Percentiles rank a stretch among this genome's conserved stretches.
These are phyloP conservation scores for Acanthiza pusilla DNA, from an alignment of 2,797 vertebrate species.

Conservation along the genomic window DNA sequence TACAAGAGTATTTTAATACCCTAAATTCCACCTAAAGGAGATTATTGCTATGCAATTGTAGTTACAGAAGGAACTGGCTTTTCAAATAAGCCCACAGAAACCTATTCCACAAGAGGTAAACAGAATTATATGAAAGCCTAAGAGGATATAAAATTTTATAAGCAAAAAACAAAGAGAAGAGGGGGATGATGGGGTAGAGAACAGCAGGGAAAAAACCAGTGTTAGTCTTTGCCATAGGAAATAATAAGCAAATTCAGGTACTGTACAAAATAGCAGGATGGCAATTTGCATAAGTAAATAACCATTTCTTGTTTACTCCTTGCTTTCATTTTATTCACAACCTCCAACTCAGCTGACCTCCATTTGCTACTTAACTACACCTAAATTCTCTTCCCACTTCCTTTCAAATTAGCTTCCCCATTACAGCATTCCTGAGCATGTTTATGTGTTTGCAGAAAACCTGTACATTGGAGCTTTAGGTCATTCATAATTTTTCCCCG, in stretches of 20 bases:
- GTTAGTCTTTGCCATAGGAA: background rate
- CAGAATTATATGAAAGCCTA: background rate
- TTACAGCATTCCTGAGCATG: background rate
- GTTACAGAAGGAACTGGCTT: background rate
- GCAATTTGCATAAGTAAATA: slow-evolving; percentile 29
- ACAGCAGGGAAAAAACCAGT: background rate
- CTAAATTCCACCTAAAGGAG: slow-evolving; percentile 15
- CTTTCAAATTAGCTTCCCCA: background rate
- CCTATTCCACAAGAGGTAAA: slow-evolving; percentile 1
- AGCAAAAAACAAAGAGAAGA: background rate
- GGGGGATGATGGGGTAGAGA: background rate
- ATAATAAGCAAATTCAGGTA: background rate
- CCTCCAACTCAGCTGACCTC: background rate
- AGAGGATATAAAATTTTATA: background rate
- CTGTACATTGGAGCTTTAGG: background rate
- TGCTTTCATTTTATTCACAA: background rate
- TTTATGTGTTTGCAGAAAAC: background rate
- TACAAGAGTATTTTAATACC: background rate
- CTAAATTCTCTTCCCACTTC: background rate
- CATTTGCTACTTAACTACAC: background rate
- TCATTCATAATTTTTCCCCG: background rate
- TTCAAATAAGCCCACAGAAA: slow-evolving; percentile 10
- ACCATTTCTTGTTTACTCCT: background rate
- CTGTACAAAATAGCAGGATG: background rate
- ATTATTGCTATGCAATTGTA: background rate